Evolutionary conservation across 1,140 invertebrate species (phyloP).

Genomic region (Hylaeus anthracinus): DNA sequence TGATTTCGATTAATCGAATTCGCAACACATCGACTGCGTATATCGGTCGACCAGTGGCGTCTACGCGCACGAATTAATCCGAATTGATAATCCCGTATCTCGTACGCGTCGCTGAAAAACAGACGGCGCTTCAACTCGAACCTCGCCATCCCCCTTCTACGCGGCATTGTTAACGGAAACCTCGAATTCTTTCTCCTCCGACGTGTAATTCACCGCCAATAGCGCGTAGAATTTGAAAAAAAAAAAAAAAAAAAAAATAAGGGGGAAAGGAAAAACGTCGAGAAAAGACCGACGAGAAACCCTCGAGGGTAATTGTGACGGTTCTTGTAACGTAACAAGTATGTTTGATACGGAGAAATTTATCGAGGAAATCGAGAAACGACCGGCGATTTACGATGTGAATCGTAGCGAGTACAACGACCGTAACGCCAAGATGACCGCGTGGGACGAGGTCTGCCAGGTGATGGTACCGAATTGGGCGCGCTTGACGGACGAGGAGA

Average conservation of each 20-base stretch:
- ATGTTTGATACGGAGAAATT: slow-evolving; percentile 77
- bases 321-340: background rate
- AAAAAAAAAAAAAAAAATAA: background rate
- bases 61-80: slow-evolving; percentile 15
- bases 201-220: background rate
- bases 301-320: background rate
- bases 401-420: slow-evolving; percentile 75
- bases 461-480: slow-evolving; percentile 75
- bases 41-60: background rate
- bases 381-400: slow-evolving; percentile 76
- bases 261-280: background rate
- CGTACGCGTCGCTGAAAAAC: background rate
- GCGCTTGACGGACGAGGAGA: slow-evolving; percentile 69
- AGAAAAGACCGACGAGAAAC: background rate
- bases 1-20: background rate
- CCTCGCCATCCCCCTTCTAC: background rate
- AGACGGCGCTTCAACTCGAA: background rate
- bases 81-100: slow-evolving; percentile 33
- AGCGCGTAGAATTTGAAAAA: background rate
- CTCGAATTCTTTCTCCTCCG: background rate
- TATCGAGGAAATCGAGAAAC: slow-evolving; percentile 74
- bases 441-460: slow-evolving; percentile 76
- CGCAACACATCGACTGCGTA: background rate
- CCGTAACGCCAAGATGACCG: slow-evolving; percentile 72
- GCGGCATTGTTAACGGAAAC: background rate